These are phyloP conservation scores for Pachycephala philippinensis DNA, from an alignment of 2,113 vertebrate genomes.

Conservation along the genomic window DNA sequence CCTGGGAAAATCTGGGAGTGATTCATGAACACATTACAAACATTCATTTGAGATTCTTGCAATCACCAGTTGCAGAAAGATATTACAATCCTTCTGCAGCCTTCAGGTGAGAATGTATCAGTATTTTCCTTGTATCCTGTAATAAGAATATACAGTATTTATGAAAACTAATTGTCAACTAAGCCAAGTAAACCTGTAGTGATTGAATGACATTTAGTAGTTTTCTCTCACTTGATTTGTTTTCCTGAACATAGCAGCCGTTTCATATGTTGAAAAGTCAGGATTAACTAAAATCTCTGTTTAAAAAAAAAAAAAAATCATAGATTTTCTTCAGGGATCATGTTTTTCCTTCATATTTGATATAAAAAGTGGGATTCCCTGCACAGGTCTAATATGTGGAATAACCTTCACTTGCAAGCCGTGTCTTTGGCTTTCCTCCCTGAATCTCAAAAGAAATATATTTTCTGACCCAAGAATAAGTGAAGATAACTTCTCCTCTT, in stretches of 20 bases:
- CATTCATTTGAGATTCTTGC: not conserved
- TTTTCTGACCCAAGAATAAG: not conserved
- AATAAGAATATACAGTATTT: not conserved
- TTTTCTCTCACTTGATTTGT: not conserved
- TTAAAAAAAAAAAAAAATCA: not conserved
- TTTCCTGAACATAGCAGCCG: not conserved
- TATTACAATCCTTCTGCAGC: not conserved
- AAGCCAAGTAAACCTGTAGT: not conserved
- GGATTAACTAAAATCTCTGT: not conserved
- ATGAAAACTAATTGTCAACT: not conserved
- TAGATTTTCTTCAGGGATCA: not conserved
- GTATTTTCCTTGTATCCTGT: not conserved
- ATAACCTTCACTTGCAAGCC: not conserved
- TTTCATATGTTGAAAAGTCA: not conserved
- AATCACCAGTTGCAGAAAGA: not conserved
- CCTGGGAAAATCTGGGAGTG: not conserved
- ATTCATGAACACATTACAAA: not conserved
- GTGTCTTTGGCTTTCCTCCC: not conserved
- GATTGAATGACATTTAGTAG: not conserved
- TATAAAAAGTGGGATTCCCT: conserved; percentile 12
- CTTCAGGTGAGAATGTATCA: not conserved
- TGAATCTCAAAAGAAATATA: not conserved
- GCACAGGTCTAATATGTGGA: not conserved
- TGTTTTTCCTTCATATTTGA: not conserved
- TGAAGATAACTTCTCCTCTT: conserved; percentile 31